Base-by-base conservation (phyloP, 2,888 invertebrate genomes). In the Melikaiella ostensackeni region DNA sequence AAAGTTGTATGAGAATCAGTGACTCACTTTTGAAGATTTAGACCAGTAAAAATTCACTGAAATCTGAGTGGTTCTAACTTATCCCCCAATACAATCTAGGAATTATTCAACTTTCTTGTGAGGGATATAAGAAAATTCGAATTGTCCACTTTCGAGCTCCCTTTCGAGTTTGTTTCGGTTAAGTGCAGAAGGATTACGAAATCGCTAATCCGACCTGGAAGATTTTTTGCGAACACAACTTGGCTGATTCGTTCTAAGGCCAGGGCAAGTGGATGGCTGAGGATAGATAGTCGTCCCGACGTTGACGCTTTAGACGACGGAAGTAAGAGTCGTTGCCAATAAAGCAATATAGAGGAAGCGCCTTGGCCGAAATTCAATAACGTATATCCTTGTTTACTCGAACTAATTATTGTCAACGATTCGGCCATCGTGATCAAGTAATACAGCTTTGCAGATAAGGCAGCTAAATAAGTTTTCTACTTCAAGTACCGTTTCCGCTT, bases 171-270 rank as follows among this genome's bases (percentile, higher is more conserved):
- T 33, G 7, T 11, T 30, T 46, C 8, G 50, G 35, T 33, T 8
- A 59, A n/a, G 0, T 77, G 75, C 77, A 74, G 75, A 83, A 80
- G 84, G 83, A 86, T 88, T 85, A 85, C 84, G 79, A 84, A 83
- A 81, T 84, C 84, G 82, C 85, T 88, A 87, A 88, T 88, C 86
- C 83, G 74, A 64, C 78, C 80, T 80, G 77, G 78, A 77, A 83
- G 80, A 80, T 83, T 84, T 80, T 79, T 80, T 79, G 78, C 79
- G 74, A 46, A 79, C 57, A 35, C 79, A 81, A 80, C 80, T 80
- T 80, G 76, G 24, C 70, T 33, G 9, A 62, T 1, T 62, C 11
- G 3, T 9, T 21, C 30, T 33, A 33, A 33, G 33, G 33, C 19
- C 66, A 33, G 19, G 64, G 35, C 64, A 9, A 64, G 35, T 19